Evolutionary conservation across 1,140 invertebrate species (phyloP).

Genomic region (Trichomalopsis sarcophagae): DNA sequence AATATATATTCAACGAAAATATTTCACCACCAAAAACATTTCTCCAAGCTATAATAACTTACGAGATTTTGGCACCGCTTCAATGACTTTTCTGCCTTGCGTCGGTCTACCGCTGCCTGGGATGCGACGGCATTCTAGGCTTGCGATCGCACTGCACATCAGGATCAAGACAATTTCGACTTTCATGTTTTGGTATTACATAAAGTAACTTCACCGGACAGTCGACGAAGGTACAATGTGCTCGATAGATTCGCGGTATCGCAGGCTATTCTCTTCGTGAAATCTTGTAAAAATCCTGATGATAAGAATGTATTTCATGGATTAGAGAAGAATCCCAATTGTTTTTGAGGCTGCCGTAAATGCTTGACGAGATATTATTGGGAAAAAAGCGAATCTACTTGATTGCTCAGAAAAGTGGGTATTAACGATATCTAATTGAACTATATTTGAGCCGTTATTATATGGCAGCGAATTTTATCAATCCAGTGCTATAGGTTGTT

Average conservation of each 20-base stretch:
- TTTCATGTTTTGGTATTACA: background rate
- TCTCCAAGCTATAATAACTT: background rate
- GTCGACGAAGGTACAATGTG: no score
- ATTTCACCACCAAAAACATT: background rate
- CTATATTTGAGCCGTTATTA: background rate
- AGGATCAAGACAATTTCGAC: background rate
- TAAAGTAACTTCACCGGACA: background rate
- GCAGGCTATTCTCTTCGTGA: no score
- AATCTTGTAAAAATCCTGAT: no score
- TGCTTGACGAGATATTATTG: background rate
- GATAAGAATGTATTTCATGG: no score
- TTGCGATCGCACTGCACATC: background rate
- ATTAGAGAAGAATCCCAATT: no score
- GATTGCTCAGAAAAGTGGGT: background rate
- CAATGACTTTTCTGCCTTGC: background rate
- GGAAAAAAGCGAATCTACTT: background rate
- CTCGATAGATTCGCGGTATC: no score
- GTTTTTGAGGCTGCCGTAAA: no score
- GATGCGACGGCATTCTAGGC: background rate
- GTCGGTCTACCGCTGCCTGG: background rate
- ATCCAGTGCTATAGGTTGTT: background rate
- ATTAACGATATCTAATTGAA: background rate
- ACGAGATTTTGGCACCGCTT: conserved; percentile 4
- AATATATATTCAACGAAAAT: background rate
- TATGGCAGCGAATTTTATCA: background rate